Evolutionary conservation across 2,113 vertebrate genomes (phyloP).

Genomic region (Trachemys scripta): DNA sequence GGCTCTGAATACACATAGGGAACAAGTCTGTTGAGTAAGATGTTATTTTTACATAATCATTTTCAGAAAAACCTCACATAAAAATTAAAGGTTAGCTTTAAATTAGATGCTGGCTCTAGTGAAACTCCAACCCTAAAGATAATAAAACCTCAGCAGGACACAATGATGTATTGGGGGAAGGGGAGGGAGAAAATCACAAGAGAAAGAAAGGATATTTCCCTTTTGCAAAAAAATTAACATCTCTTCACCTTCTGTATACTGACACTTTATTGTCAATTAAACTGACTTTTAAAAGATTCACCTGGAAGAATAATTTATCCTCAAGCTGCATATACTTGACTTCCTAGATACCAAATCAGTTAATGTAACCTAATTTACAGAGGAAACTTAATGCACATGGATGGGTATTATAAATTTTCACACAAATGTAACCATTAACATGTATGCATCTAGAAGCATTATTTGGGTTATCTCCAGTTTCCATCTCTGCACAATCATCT

Average conservation of each 20-base stretch:
- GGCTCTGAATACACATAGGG: not conserved
- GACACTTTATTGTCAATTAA: not conserved
- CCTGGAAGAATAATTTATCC: not conserved
- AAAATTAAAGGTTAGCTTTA: not conserved
- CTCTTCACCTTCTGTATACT: not conserved
- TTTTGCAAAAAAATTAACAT: not conserved
- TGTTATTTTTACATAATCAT: not conserved
- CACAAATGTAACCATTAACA: conserved; percentile 18
- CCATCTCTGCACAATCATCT: not conserved
- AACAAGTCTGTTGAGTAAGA: not conserved
- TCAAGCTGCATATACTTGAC: not conserved
- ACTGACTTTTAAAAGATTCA: not conserved
- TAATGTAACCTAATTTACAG: conserved; percentile 9
- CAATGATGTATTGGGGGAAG: not conserved
- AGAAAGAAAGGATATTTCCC: not conserved
- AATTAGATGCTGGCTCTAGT: conserved; percentile 21
- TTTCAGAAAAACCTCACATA: not conserved
- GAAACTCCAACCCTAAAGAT: conserved; percentile 14
- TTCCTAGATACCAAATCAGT: conserved; percentile 29
- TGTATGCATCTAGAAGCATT: conserved; percentile 15
- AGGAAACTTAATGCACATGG: not conserved
- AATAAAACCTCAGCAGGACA: not conserved
- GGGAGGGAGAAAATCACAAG: not conserved
- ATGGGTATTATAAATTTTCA: conserved; percentile 26
- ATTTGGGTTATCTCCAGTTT: not conserved